A percentile compares a stretch with the other conserved stretches of the same genome.
These are phyloP conservation scores for Leptodactylus fuscus DNA, from an alignment of 2,113 vertebrate species.

Conservation along the genomic window DNA sequence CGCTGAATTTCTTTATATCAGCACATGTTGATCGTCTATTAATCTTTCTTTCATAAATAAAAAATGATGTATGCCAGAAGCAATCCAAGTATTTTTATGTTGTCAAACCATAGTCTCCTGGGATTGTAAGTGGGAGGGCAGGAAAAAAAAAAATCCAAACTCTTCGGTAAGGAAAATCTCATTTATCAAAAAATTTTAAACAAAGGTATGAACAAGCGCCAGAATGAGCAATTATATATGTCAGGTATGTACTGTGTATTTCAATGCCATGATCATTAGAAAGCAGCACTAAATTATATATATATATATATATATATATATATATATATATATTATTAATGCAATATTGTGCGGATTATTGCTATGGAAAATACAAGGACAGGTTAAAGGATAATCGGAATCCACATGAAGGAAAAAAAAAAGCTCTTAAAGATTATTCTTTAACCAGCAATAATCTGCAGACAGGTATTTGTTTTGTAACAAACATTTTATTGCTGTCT, in stretches of 20 bases:
- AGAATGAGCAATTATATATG: conserved; percentile 26
- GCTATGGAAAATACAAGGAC: neutral
- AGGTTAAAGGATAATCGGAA: conserved; percentile 21
- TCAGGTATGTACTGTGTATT: conserved; percentile 9
- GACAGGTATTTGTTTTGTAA: conserved; percentile 50
- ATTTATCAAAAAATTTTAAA: conserved; percentile 55
- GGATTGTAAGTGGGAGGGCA: conserved; percentile 9
- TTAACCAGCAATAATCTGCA: conserved; percentile 53
- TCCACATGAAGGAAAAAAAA: conserved; percentile 11
- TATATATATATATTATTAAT: conserved; percentile 38
- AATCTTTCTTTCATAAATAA: conserved; percentile 60
- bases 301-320: conserved; percentile 22
- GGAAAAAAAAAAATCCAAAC: conserved; percentile 1
- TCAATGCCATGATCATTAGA: conserved; percentile 14
- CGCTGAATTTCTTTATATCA: conserved; percentile 37
- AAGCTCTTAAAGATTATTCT: conserved; percentile 40
- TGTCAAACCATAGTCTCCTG: conserved; percentile 25
- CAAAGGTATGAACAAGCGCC: neutral
- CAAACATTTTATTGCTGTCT: conserved; percentile 58
- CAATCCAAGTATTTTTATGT: conserved; percentile 40
- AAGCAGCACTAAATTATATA: neutral
- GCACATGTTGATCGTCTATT: conserved; percentile 54
- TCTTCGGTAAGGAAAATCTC: conserved; percentile 43
- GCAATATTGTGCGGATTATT: neutral
- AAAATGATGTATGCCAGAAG: conserved; percentile 53